Base-by-base conservation (phyloP, 2,113 vertebrate species). In the Spea bombifrons region DNA sequence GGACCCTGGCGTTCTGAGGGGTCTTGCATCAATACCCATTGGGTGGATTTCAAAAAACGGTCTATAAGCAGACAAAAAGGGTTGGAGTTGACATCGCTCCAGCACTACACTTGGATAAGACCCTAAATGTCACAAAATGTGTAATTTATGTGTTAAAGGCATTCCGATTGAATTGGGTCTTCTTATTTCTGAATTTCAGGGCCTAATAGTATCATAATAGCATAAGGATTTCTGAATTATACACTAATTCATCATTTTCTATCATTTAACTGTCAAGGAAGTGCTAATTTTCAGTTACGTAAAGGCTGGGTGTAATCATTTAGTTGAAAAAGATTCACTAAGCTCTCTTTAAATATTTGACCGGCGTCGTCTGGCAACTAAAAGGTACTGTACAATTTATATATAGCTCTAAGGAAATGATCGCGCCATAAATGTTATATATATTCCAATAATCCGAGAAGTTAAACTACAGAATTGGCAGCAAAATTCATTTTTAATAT, bases 361-460 rank as follows among this genome's bases (percentile, higher is more conserved):
- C 47, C 48, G 17, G 46, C 13, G 15, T 50, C n/a, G 17, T n/a
- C 48, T 70, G 67, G 67, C 48, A 70, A 50, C 44, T 47, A 47
- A 70, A 70, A 5, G 10, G 50, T 17, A 17, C 9, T 16, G 6
- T 70, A 10, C 67, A 49, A 70, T 70, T 70, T 70, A 70, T 70
- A 30, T 30, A 7, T 50, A 50, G 47, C 67, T 70, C 47, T 48
- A 16, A 70, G 48, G 48, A 70, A 70, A 70, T 70, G 47, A 49
- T 50, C 46, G 8, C 17, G n/a, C 48, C 5, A 70, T 50, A 70
- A 50, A 70, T 17, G 48, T 70, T 70, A 49, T n/a, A 48, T 48
- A 70, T n/a, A 50, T 70, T 50, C 47, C 67, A 70, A 49, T 70
- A 70, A 70, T 70, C 67, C 50, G 15, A 15, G 48, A 70, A 70